Base-by-base conservation (phyloP, 37 sponge, comb jelly and placozoan genomes). In the Chondrilla cf. caribensis region DNA sequence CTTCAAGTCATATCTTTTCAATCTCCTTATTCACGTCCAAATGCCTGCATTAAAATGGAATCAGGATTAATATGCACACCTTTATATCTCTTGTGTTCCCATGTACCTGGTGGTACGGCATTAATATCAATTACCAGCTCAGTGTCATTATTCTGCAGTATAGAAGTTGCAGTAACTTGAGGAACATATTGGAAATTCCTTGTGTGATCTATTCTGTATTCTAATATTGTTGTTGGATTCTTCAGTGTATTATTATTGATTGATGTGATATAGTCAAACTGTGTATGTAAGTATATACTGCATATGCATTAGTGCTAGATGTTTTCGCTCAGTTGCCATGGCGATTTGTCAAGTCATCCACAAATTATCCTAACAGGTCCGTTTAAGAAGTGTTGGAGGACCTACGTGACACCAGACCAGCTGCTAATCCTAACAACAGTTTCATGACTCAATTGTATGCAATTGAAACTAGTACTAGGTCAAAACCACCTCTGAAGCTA, bases 291-390 rank as follows among this genome's bases (percentile, higher is more conserved):
- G 11, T 55, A 55, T 17, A 55, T 19, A 55, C 57, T 19, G 11
- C 21, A 19, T 47, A 14, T 24, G 32, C 59, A 90, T 87, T 80
- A 83, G 86, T 86, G 93, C 93, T 24, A 89, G 93, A 11, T 17
- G 80, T 0, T 92, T 89, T 19, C 78, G 89, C 3, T 92, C 93
- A 0, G 80, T 86, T 14, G 79, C 89, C 70, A 83, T 92, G 19
- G 93, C 84, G 25, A 26, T 88, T 51, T 86, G 89, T 21, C 86
- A 92, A 57, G 79, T 88, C 55, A 78, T 88, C 71, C 81, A 88
- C 26, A 83, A 80, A 51, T n/a, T 79, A 88, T 72, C 9, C 9
- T 47, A 43, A 38, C 9, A 21, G 84, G 19, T 2, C 81, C 22
- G 44, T 92, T 36, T 42, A 86, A 0, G 18, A 21, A 19, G 89